These are phyloP conservation scores for Halcyon leucocephala DNA, from an alignment of 2,797 vertebrate genomes.

Conservation along the genomic window DNA sequence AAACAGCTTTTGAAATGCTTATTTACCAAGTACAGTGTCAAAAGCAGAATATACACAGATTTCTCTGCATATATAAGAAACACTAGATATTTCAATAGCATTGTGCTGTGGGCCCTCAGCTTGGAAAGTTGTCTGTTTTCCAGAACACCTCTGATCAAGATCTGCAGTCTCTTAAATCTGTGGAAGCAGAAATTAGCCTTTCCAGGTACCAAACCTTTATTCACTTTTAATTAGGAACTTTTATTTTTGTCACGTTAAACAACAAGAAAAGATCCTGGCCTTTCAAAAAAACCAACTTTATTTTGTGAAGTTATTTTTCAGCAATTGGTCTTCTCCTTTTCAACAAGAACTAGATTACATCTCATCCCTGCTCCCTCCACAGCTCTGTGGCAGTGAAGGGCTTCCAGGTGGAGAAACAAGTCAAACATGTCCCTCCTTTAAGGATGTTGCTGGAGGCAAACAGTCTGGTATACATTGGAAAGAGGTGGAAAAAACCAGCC, in stretches of 20 bases:
- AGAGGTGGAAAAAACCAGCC: background rate
- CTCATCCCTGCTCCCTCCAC: background rate
- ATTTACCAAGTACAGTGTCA: background rate
- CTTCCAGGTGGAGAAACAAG: background rate
- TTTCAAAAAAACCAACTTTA: background rate
- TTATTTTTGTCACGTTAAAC: background rate
- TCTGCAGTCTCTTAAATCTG: background rate
- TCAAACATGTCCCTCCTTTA: rapidly evolving
- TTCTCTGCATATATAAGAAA: background rate
- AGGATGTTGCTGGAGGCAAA: background rate
- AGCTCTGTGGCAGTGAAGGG: background rate
- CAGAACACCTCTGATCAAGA: background rate
- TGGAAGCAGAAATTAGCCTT: background rate
- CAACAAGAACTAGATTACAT: background rate
- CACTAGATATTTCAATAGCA: background rate
- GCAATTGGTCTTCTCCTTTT: background rate
- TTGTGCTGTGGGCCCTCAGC: background rate
- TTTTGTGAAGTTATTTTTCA: background rate
- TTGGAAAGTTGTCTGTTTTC: background rate
- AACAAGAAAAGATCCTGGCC: background rate
- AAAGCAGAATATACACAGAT: background rate
- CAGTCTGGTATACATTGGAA: background rate
- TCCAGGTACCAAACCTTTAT: background rate
- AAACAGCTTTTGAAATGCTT: background rate
- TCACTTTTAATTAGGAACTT: background rate